Evolutionary conservation across 1,140 invertebrate species (phyloP).

Genomic region (Papilio glaucus): DNA sequence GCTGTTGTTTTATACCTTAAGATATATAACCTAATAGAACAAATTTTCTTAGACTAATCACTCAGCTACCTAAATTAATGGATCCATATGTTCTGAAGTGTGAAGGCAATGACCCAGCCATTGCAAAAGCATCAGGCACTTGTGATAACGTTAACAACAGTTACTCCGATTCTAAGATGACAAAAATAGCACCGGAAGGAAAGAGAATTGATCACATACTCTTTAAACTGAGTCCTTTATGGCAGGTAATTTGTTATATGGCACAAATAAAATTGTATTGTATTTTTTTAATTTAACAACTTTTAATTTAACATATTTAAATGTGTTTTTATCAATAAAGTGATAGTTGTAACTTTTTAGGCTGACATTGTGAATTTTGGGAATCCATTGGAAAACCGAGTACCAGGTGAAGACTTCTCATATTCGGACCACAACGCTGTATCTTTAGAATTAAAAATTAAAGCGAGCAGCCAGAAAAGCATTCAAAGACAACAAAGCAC

Average conservation of each 20-base stretch:
- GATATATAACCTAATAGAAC: too few species aligned
- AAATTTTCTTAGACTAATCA: slow-evolving; percentile 79
- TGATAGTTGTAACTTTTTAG: slow-evolving; percentile 73
- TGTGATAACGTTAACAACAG: slow-evolving; percentile 92
- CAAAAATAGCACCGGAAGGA: slow-evolving; percentile 87
- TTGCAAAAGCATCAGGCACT: slow-evolving; percentile 84
- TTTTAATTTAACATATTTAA: too few species aligned
- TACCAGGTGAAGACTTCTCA: slow-evolving; percentile 89
- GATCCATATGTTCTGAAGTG: slow-evolving; percentile 77
- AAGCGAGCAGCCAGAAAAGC: slow-evolving; percentile 43
- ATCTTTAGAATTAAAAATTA: slow-evolving; percentile 84
- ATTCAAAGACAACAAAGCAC: slow-evolving; percentile 43
- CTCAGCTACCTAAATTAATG: slow-evolving; percentile 79
- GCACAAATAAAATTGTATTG: too few species aligned
- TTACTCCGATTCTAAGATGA: slow-evolving; percentile 86
- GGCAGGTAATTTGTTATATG: slow-evolving; percentile 83
- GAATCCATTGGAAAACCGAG: slow-evolving; percentile 88
- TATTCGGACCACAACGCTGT: slow-evolving; percentile 97
- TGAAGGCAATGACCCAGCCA: slow-evolving; percentile 44
- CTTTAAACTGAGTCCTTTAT: slow-evolving; percentile 85
- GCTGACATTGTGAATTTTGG: slow-evolving; percentile 86
- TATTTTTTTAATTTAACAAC: too few species aligned
- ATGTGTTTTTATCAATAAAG: too few species aligned
- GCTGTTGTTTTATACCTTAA: too few species aligned
- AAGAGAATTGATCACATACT: slow-evolving; percentile 97